phyloP scores from a whole-genome alignment of 2,797 vertebrate genomes.

The Menidia menidia region DNA sequence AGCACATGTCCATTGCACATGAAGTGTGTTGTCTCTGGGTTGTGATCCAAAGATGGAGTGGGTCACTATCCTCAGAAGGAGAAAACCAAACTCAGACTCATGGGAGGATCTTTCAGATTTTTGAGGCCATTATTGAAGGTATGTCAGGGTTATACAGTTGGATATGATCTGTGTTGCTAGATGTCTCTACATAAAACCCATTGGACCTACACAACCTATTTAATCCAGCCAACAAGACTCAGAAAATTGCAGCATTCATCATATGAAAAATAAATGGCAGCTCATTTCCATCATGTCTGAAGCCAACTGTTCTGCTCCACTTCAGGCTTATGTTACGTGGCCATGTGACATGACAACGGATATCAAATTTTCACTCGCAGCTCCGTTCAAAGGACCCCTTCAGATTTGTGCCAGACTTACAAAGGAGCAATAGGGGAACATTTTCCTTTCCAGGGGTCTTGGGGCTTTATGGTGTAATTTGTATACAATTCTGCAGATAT shows the following conservation, averaged over 20 bases:
- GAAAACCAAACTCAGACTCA: background rate
- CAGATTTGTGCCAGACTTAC: constrained; percentile 25
- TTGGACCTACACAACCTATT: background rate
- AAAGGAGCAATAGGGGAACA: constrained; percentile 25
- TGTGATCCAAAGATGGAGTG: background rate
- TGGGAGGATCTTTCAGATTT: background rate
- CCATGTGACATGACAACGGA: constrained; percentile 17
- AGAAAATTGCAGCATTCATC: constrained; percentile 18
- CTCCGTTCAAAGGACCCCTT: constrained; percentile 23
- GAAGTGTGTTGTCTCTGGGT: background rate
- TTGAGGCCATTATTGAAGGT: background rate
- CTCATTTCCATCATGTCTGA: constrained; percentile 30
- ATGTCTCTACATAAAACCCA: background rate
- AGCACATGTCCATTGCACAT: background rate
- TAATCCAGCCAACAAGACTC: constrained; percentile 15
- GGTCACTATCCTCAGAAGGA: background rate
- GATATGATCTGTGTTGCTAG: background rate
- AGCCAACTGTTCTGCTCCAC: constrained; percentile 24
- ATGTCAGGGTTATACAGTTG: background rate
- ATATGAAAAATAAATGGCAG: constrained; percentile 22
- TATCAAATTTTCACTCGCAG: constrained; percentile 27
- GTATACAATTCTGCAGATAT: constrained; percentile 61
- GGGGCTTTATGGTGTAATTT: constrained; percentile 65
- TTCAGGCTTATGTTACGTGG: constrained; percentile 34
- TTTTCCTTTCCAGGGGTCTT: constrained; percentile 56